A percentile compares a stretch with the other conserved stretches of the same genome.
Conservation (phyloP, 2,797 vertebrate species). For the Typhlichthys eigenmanni region DNA sequence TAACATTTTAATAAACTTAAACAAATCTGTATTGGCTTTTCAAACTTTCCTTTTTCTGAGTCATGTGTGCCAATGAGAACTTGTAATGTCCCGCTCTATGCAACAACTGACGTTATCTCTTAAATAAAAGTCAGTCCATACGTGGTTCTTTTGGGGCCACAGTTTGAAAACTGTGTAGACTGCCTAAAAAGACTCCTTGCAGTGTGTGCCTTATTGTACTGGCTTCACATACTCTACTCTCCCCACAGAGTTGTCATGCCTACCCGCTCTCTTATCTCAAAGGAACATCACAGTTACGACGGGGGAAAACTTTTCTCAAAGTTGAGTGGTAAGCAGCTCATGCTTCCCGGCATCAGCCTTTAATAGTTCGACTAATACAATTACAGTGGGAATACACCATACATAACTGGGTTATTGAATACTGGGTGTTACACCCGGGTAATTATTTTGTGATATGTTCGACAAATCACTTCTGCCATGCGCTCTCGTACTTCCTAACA, state of each 20-base stretch:
- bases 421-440: conserved; percentile 34
- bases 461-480: conserved; percentile 50
- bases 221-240: conserved; percentile 75
- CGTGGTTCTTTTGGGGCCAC: conserved; percentile 47
- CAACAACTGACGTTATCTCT: conserved; percentile 53
- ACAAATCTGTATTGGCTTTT: conserved; percentile 21
- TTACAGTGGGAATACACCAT: conserved; percentile 23
- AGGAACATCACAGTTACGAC: conserved; percentile 76
- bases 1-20: background rate
- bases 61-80: conserved; percentile 1
- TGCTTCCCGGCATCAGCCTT: conserved; percentile 53
- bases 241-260: conserved; percentile 79
- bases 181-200: conserved; percentile 73
- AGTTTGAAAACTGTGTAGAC: conserved; percentile 58
- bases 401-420: background rate
- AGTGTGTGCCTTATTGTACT: conserved; percentile 77
- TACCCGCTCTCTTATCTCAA: conserved; percentile 80
- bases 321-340: conserved; percentile 63
- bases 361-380: conserved; percentile 40
- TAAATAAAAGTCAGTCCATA: conserved; percentile 58
- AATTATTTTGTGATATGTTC: conserved; percentile 31
- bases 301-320: conserved; percentile 39
- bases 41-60: conserved; percentile 11
- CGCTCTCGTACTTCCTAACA: conserved; percentile 57
- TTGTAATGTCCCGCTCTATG: conserved; percentile 12